Conservation (phyloP, 1,140 invertebrate genomes). For the Mycetomoellerius zeteki region DNA sequence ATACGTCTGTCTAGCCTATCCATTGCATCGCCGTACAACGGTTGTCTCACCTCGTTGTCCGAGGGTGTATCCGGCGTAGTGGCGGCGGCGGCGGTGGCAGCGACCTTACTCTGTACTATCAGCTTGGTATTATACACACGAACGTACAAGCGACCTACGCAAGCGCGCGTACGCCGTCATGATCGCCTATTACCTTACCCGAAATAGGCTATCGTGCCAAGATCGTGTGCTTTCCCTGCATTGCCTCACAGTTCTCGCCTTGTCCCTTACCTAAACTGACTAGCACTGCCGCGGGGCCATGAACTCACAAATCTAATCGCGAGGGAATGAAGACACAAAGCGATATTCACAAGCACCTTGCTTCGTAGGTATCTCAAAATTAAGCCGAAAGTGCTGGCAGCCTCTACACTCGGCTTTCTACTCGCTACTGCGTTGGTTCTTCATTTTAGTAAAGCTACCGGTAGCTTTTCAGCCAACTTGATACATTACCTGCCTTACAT, state of each 20-base stretch:
- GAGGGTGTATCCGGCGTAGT: constrained; percentile 66
- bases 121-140: constrained; percentile 66
- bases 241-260: constrained; percentile 39
- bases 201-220: constrained; percentile 79
- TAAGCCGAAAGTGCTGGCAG: constrained; percentile 50
- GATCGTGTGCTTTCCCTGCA: constrained; percentile 64
- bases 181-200: constrained; percentile 78
- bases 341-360: constrained; percentile 50
- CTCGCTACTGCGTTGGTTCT: background rate
- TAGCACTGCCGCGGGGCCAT: constrained; percentile 34
- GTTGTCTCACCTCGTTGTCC: constrained; percentile 71
- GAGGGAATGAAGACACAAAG: constrained; percentile 66
- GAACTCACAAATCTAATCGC: constrained; percentile 75
- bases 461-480: background rate
- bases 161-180: constrained; percentile 64
- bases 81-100: constrained; percentile 23
- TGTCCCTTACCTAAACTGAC: constrained; percentile 26
- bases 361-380: constrained; percentile 26
- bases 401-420: background rate
- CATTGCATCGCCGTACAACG: constrained; percentile 69
- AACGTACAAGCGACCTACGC: constrained; percentile 66
- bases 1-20: constrained; percentile 84
- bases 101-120: constrained; percentile 57
- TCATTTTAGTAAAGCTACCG: background rate
- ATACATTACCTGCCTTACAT: too few species aligned